Evolutionary conservation across 2,113 vertebrate species (phyloP), one percentile per base, ranked within the genome.

Genomic region (Columbina picui): DNA sequence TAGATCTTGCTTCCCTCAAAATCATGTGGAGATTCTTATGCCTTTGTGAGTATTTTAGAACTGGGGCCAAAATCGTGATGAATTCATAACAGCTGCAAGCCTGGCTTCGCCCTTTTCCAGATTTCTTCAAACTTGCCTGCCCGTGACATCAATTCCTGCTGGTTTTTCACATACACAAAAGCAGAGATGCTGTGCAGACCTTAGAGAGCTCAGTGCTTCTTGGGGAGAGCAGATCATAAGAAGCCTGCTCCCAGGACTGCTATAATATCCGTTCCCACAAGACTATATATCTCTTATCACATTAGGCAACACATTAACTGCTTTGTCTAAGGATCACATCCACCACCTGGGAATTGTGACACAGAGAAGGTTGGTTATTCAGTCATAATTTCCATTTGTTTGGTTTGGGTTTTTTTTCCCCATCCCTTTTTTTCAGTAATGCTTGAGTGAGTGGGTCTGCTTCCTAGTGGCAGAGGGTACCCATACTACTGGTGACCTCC

Each of bases 21-120:
- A 94, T 93, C 93, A 56, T 77, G 83, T 90, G 83, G 83, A 90
- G 80, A 81, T 84, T 94, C 77, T 95, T 96, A 84, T 16, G 86
- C 60, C 83, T 95, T 93, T 97, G 52, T 92, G 71, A 92, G 52
- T 61, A 75, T 94, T 96, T 92, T 87, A 90, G 93, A 97, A 89
- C 68, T 1, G 1, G 38, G 14, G 93, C 95, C 95, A 96, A 87
- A 93, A 75, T 78, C 52, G n/a, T 96, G 95, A 95, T 94, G 86
- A 96, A 97, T 96, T 97, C 27, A 1, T 93, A 96, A 83, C 95
- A 96, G 95, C 95, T 97, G 95, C 73, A 77, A n/a, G 56, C 78
- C 75, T 71, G 73, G 26, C 84, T 94, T 93, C 56, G 56, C 80
- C 43, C 22, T 71, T 86, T 78, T 81, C 68, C 89, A 94, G 68